phyloP scores from a whole-genome alignment of 2,797 vertebrate species.

The Nyctibius grandis region DNA sequence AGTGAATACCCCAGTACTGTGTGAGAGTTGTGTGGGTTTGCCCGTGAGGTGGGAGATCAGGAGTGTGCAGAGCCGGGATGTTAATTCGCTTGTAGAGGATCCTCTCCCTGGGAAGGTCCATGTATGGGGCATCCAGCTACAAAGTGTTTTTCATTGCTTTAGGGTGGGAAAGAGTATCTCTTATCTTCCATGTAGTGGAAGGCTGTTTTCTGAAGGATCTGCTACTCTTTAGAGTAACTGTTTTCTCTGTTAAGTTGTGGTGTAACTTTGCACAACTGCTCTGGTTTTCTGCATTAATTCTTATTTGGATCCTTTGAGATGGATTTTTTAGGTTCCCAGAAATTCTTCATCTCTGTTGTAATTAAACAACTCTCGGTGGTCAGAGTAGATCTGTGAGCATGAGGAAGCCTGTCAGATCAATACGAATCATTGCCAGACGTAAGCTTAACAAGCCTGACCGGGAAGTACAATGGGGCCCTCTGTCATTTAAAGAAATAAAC shows the following conservation, averaged over 20 bases:
- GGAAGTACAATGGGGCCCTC: not conserved
- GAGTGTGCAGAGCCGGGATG: not conserved
- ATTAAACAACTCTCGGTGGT: not conserved
- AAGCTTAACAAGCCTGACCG: slow-evolving; percentile 8
- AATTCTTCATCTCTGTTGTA: not conserved
- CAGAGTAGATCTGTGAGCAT: not conserved
- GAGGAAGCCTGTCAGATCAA: slow-evolving; percentile 14
- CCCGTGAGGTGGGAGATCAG: not conserved
- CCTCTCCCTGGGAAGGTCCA: not conserved
- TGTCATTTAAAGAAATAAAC: slow-evolving; percentile 12
- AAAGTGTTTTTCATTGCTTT: not conserved
- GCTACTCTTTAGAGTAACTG: not conserved
- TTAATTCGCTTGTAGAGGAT: not conserved
- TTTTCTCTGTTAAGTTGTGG: not conserved
- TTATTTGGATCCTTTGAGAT: not conserved
- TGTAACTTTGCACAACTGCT: not conserved
- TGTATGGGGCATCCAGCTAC: not conserved
- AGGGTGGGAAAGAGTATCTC: not conserved
- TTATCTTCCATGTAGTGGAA: not conserved
- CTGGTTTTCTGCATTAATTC: not conserved
- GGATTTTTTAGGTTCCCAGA: not conserved
- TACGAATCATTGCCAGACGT: not conserved
- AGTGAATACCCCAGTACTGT: not conserved
- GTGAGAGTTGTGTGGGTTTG: not conserved
- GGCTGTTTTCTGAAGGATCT: not conserved